Percentiles rank a stretch among this genome's conserved stretches.
Evolutionary conservation across 2,113 vertebrate genomes (phyloP).

Genomic region (Cisticola juncidis): DNA sequence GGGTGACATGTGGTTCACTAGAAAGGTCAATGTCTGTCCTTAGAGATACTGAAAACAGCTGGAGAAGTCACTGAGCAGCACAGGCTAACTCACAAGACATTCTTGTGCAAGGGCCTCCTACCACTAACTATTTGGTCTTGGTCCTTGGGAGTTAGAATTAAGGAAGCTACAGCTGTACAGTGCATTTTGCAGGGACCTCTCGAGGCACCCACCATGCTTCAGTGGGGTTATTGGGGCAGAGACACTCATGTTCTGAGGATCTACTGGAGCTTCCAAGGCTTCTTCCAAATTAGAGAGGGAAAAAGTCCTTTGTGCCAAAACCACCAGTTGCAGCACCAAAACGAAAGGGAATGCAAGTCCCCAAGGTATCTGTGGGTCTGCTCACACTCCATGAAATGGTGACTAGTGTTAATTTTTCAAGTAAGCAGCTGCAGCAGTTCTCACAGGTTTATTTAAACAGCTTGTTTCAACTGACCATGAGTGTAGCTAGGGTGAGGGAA

Average conservation of each 20-base stretch:
- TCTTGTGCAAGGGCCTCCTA: background rate
- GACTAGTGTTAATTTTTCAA: background rate
- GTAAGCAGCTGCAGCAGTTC: background rate
- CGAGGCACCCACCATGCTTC: background rate
- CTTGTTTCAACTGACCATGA: background rate
- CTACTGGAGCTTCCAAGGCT: background rate
- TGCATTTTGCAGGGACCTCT: background rate
- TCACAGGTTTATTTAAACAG: background rate
- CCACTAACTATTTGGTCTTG: background rate
- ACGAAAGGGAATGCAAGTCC: background rate
- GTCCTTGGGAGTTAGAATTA: background rate
- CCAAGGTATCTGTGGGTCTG: background rate
- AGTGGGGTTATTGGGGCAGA: background rate
- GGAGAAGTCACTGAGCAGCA: background rate
- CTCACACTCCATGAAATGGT: background rate
- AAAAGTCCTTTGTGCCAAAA: background rate
- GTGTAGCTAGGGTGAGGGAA: background rate
- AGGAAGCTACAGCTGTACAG: background rate
- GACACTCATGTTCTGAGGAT: background rate
- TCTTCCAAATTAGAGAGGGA: background rate
- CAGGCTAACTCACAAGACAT: accelerated
- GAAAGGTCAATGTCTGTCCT: background rate
- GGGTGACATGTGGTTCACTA: accelerated
- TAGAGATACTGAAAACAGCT: background rate
- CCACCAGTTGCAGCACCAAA: background rate